Conservation (phyloP, 2,888 invertebrate genomes). For the Hyalella azteca region DNA sequence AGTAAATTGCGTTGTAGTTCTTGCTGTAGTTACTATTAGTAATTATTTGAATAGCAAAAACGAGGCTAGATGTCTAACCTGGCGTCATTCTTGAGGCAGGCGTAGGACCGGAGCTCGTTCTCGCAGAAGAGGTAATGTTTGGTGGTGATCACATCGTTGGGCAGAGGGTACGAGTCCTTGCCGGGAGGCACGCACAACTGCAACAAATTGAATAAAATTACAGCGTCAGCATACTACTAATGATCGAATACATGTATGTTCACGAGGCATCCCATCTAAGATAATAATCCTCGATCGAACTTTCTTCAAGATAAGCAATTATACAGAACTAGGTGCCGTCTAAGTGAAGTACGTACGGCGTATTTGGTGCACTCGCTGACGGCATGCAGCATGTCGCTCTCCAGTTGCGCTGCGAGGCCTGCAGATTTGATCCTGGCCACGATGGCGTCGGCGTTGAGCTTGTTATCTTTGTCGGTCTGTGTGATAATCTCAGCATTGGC, state of each 20-base stretch:
- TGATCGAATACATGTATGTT: no score
- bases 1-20: no score
- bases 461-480: neutral
- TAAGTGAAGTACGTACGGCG: no score
- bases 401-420: neutral
- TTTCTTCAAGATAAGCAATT: no score
- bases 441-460: neutral
- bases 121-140: conserved; percentile 20
- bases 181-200: conserved; percentile 8
- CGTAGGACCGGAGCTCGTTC: neutral
- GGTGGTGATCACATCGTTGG: neutral
- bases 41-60: no score
- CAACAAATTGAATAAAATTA: neutral
- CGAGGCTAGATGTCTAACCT: no score
- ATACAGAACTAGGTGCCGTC: no score
- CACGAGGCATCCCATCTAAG: no score
- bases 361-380: neutral
- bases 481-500: neutral
- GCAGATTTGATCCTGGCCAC: neutral
- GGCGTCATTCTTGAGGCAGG: conserved; percentile 10
- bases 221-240: neutral
- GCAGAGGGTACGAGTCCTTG: conserved; percentile 15
- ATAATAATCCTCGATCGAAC: no score
- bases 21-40: no score
- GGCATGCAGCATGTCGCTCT: neutral